A percentile compares a stretch with the other conserved stretches of the same genome.
phyloP scores from a whole-genome alignment of 2,797 vertebrate species.

The Hoplostethus mediterraneus region DNA sequence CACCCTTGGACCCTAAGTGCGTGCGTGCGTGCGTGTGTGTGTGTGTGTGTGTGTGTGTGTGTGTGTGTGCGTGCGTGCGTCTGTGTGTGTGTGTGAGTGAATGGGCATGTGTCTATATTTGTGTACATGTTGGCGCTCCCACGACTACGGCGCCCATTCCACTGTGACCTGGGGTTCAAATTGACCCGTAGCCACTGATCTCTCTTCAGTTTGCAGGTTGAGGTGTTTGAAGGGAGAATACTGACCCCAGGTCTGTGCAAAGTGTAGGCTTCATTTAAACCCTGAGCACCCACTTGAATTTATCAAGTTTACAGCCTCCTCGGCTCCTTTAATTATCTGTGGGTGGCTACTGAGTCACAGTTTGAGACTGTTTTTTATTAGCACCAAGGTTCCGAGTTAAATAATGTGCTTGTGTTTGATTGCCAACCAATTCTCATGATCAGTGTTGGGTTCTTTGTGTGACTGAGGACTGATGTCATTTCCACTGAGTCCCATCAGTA shows the following conservation, averaged over 20 bases:
- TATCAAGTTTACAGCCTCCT: neutral
- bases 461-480: slow-evolving; percentile 24
- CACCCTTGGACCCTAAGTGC: neutral
- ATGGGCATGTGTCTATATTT: neutral
- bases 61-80: too few species aligned
- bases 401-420: neutral
- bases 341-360: neutral
- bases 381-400: neutral
- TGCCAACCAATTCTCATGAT: neutral
- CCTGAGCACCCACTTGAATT: neutral
- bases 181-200: slow-evolving; percentile 1
- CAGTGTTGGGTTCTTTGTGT: neutral
- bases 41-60: too few species aligned
- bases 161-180: slow-evolving; percentile 4
- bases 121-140: neutral
- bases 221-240: neutral
- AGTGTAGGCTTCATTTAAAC: slow-evolving; percentile 1
- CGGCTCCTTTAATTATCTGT: neutral
- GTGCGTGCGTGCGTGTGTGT: neutral
- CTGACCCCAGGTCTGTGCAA: neutral
- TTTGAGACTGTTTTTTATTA: neutral
- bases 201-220: neutral
- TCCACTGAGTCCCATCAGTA: slow-evolving; percentile 12
- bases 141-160: neutral
- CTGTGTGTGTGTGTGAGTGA: neutral